A percentile compares a stretch with the other conserved stretches of the same genome.
phyloP scores from a whole-genome alignment of 2,888 invertebrate species.

The Gandaritis pyraliata region DNA sequence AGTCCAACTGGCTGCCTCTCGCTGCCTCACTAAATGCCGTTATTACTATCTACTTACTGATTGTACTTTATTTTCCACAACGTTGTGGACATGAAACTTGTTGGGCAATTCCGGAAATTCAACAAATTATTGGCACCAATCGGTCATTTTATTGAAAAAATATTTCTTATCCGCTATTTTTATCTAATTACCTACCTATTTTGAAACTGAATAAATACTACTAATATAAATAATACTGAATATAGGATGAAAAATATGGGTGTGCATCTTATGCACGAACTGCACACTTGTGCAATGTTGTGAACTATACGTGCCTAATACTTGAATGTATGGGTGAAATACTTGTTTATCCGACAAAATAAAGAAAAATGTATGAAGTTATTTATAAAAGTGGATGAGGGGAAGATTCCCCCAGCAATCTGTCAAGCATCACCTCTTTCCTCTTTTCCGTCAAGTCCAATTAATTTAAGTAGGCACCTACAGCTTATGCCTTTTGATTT shows the following conservation, averaged over 20 bases:
- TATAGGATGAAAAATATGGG: too few species aligned
- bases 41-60: conserved; percentile 59
- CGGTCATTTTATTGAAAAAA: too few species aligned
- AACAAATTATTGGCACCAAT: conserved; percentile 9
- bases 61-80: conserved; percentile 36
- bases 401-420: conserved; percentile 41
- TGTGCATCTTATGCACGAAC: too few species aligned
- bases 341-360: conserved; percentile 18
- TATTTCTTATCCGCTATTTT: too few species aligned
- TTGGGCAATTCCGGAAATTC: conserved; percentile 5
- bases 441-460: conserved; percentile 42
- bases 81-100: conserved; percentile 15
- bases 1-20: conserved; percentile 42
- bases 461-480: conserved; percentile 40
- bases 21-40: conserved; percentile 59
- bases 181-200: too few species aligned
- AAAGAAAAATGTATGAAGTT: conserved; percentile 23
- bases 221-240: too few species aligned
- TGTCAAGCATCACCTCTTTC: conserved; percentile 44
- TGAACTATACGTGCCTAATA: neutral
- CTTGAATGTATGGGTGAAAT: conserved; percentile 17
- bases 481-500: conserved; percentile 34
- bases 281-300: neutral
- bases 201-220: too few species aligned
- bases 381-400: conserved; percentile 35